These are phyloP conservation scores for Emydoidea blandingii DNA, from an alignment of 2,797 vertebrate species.

Conservation along the genomic window DNA sequence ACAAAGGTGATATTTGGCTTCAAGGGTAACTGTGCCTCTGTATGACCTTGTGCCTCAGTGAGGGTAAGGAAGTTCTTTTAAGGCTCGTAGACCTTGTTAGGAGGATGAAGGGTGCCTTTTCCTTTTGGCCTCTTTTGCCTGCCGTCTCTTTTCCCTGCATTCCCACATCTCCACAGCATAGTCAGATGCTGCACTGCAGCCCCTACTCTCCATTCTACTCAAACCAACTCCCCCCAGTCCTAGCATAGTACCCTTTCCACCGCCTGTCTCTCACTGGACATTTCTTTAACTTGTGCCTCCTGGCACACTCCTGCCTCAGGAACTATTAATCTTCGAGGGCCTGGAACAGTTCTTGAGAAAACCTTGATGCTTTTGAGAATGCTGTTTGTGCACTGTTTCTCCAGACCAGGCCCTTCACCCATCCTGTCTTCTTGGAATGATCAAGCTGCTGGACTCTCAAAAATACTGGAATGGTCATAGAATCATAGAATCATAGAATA, in stretches of 20 bases:
- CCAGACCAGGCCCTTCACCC: conserved; percentile 7
- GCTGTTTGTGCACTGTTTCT: conserved; percentile 23
- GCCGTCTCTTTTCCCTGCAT: neutral
- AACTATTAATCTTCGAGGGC: neutral
- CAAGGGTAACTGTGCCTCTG: neutral
- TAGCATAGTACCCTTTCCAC: neutral
- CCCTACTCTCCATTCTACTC: neutral
- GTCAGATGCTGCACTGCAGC: neutral
- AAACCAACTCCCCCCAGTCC: neutral
- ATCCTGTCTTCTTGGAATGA: conserved; percentile 19
- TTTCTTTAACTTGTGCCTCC: conserved; percentile 17
- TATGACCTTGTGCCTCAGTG: neutral
- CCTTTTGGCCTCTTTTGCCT: neutral
- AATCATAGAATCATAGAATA: too few species aligned
- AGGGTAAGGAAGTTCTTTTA: neutral
- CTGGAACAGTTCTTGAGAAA: neutral
- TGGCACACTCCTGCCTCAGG: neutral
- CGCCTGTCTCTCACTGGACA: conserved; percentile 17
- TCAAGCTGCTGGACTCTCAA: neutral
- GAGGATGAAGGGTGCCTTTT: neutral
- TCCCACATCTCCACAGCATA: neutral
- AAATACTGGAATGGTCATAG: neutral
- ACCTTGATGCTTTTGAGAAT: conserved; percentile 17
- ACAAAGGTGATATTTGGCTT: neutral
- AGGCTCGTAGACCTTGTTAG: neutral